Conservation (phyloP, 2,113 vertebrate species). For the Amphilophus citrinellus region DNA sequence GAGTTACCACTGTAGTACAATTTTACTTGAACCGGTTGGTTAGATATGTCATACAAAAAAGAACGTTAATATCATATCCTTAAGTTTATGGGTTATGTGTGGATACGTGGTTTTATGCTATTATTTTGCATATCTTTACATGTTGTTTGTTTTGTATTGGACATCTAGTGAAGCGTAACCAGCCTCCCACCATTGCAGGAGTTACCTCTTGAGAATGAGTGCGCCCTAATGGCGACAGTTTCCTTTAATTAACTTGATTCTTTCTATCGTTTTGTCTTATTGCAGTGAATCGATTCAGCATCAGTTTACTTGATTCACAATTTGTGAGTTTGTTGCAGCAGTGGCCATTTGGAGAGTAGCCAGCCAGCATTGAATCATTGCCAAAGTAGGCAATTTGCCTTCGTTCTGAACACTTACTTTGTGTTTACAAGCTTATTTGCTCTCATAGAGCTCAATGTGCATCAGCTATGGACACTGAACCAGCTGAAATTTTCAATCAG, state of each 20-base stretch:
- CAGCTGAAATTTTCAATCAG: background rate
- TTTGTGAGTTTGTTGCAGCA: constrained; percentile 63
- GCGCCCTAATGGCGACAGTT: constrained; percentile 24
- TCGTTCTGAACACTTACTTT: constrained; percentile 47
- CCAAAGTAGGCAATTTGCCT: constrained; percentile 57
- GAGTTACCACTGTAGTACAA: background rate
- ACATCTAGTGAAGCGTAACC: background rate
- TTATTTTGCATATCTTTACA: background rate
- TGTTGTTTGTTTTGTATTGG: background rate
- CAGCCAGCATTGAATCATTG: constrained; percentile 38
- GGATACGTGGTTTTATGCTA: background rate
- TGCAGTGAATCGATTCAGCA: constrained; percentile 44
- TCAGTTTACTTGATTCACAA: constrained; percentile 56
- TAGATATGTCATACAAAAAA: background rate
- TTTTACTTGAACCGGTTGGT: background rate
- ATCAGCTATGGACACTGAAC: background rate
- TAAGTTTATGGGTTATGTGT: background rate
- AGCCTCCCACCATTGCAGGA: background rate
- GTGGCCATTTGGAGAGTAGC: constrained; percentile 43
- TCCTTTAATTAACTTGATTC: constrained; percentile 48
- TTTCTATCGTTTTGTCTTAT: constrained; percentile 31
- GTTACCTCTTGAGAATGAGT: constrained; percentile 1
- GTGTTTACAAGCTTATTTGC: constrained; percentile 46
- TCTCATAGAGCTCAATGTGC: background rate
- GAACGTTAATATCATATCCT: background rate